phyloP scores from a whole-genome alignment of 2,888 invertebrate genomes.

The Eupithecia pulchellata region DNA sequence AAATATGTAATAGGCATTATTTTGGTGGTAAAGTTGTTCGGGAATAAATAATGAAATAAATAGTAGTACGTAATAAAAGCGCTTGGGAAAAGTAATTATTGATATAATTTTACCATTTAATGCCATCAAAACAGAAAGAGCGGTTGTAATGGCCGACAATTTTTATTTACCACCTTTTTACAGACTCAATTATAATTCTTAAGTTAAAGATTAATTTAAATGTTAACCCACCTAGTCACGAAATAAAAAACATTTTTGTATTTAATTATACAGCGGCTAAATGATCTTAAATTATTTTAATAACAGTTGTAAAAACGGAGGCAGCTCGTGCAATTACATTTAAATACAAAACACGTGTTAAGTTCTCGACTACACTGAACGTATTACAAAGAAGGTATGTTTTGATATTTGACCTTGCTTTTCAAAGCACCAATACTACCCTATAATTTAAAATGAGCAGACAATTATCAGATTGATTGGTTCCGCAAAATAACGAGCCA shows the following conservation, averaged over 20 bases:
- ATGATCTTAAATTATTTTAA: constrained; percentile 28
- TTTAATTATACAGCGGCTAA: constrained; percentile 8
- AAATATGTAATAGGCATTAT: constrained; percentile 29
- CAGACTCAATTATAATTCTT: neutral
- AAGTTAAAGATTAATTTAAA: neutral
- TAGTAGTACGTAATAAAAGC: neutral
- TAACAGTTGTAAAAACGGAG: constrained; percentile 24
- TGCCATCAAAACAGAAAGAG: neutral
- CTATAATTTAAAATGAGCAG: constrained; percentile 45
- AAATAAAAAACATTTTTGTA: neutral
- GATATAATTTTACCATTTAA: neutral
- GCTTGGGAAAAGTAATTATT: neutral
- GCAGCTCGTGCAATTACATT: constrained; percentile 25
- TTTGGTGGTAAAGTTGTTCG: neutral
- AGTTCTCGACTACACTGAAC: constrained; percentile 4
- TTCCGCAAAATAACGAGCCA: constrained; percentile 47
- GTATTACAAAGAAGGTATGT: constrained; percentile 2
- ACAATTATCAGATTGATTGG: constrained; percentile 51
- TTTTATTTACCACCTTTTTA: neutral
- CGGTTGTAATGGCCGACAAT: neutral
- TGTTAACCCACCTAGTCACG: neutral
- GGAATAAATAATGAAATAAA: neutral
- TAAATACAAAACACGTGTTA: constrained; percentile 24
- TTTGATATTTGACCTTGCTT: constrained; percentile 23
- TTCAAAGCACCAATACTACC: constrained; percentile 33